phyloP scores from a whole-genome alignment of 1,140 invertebrate genomes.

The Aplysia californica region DNA sequence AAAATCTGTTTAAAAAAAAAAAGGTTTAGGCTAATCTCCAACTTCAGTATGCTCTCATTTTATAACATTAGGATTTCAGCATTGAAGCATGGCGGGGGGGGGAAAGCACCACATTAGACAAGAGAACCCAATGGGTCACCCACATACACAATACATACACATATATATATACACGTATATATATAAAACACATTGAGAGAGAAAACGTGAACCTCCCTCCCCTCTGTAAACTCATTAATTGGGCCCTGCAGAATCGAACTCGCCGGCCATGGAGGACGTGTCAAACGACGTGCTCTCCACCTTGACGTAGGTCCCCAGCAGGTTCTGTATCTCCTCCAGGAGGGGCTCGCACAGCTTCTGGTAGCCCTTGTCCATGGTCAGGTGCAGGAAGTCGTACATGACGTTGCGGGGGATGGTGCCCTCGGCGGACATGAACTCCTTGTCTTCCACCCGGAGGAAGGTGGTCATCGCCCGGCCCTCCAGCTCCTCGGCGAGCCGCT shows the following conservation, averaged over 20 bases:
- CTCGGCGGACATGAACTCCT: constrained; percentile 78
- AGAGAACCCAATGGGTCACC: no score
- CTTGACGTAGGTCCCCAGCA: constrained; percentile 60
- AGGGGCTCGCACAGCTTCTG: constrained; percentile 72
- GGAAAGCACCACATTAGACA: no score
- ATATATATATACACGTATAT: no score
- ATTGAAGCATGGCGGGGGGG: no score
- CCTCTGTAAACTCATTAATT: background rate
- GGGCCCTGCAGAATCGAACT: constrained; percentile 28
- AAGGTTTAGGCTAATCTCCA: no score
- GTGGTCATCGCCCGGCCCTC: constrained; percentile 74
- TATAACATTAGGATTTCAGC: no score
- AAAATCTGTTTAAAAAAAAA: no score
- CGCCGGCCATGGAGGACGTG: constrained; percentile 46
- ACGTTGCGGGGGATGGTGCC: constrained; percentile 86
- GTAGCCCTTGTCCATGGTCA: constrained; percentile 82
- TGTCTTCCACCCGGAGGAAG: constrained; percentile 73
- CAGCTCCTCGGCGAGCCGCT: constrained; percentile 75
- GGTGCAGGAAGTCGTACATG: constrained; percentile 89
- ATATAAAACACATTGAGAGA: no score
- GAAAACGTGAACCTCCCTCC: no score
- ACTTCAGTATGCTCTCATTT: no score
- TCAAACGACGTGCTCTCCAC: constrained; percentile 57
- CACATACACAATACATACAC: no score
- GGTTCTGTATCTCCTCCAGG: constrained; percentile 62